Conservation (phyloP, 2,797 vertebrate species). For the Gymnoscopelus braueri region DNA sequence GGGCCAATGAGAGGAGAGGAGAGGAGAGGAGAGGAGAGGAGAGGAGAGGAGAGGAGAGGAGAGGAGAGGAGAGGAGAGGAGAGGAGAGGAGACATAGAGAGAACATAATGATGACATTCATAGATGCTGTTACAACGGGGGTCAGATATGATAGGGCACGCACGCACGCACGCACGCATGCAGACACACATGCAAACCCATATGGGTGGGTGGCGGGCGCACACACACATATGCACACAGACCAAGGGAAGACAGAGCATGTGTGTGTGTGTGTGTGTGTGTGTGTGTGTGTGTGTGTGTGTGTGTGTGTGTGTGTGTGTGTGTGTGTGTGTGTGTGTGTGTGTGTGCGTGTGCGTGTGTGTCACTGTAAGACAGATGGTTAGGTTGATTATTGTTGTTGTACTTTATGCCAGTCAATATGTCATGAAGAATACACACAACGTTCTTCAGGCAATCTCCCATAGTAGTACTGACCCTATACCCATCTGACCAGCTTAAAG, state of each 20-base stretch:
- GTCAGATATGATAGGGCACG: constrained; percentile 52
- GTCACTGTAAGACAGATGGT: constrained; percentile 68
- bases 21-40: too few relatives aligned
- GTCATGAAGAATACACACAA: constrained; percentile 60
- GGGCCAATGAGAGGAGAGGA: constrained; percentile 71
- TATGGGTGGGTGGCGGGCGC: constrained; percentile 35
- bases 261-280: constrained; percentile 37
- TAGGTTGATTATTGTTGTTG: constrained; percentile 47
- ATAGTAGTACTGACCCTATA: too few relatives aligned
- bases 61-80: too few relatives aligned
- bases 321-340: constrained; percentile 11
- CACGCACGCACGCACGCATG: constrained; percentile 29
- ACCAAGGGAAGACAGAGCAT: neutral
- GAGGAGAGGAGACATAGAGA: too few relatives aligned
- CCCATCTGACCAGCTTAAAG: too few relatives aligned
- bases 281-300: constrained; percentile 7
- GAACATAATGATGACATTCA: constrained; percentile 95
- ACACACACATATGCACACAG: neutral
- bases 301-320: constrained; percentile 15
- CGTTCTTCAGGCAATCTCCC: neutral
- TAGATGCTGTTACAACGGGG: constrained; percentile 94
- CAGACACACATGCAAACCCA: constrained; percentile 40
- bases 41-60: too few relatives aligned
- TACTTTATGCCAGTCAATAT: constrained; percentile 12
- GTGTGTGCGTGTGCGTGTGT: constrained; percentile 21